Conservation (phyloP, 2,113 vertebrate species). For the Hucho hucho region DNA sequence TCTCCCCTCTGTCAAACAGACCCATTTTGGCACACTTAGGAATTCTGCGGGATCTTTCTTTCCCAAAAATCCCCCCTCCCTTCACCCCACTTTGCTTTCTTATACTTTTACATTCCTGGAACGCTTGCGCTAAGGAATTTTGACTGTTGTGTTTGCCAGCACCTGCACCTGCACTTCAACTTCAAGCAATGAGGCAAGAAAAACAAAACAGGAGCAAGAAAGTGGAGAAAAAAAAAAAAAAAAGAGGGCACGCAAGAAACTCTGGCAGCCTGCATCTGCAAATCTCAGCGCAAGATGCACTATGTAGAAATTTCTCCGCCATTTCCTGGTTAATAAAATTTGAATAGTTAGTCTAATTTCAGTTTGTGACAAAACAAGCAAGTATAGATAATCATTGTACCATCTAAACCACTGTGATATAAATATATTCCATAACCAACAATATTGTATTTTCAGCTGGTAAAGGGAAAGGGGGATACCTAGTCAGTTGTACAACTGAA, state of each 20-base stretch:
- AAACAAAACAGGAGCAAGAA: background rate
- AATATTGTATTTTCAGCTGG: too few relatives aligned
- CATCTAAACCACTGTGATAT: too few relatives aligned
- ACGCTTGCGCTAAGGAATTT: background rate
- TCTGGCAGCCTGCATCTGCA: background rate
- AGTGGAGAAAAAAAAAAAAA: background rate
- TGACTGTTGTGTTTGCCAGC: conserved; percentile 1
- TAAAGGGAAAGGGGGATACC: too few relatives aligned
- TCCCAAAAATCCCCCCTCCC: background rate
- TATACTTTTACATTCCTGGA: background rate
- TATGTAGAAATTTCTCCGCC: too few relatives aligned
- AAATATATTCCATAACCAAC: too few relatives aligned
- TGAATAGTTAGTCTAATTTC: too few relatives aligned
- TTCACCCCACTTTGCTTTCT: background rate
- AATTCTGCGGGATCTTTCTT: background rate
- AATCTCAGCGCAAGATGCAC: background rate
- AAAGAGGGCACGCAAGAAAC: background rate
- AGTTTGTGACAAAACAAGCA: too few relatives aligned
- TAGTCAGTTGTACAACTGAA: too few relatives aligned
- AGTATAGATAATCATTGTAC: too few relatives aligned
- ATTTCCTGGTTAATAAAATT: too few relatives aligned
- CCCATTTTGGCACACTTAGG: background rate
- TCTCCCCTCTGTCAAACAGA: background rate
- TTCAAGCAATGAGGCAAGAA: background rate
- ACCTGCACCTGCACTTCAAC: background rate